Conservation (phyloP, 2,797 vertebrate genomes). For the Tangara arthus region DNA sequence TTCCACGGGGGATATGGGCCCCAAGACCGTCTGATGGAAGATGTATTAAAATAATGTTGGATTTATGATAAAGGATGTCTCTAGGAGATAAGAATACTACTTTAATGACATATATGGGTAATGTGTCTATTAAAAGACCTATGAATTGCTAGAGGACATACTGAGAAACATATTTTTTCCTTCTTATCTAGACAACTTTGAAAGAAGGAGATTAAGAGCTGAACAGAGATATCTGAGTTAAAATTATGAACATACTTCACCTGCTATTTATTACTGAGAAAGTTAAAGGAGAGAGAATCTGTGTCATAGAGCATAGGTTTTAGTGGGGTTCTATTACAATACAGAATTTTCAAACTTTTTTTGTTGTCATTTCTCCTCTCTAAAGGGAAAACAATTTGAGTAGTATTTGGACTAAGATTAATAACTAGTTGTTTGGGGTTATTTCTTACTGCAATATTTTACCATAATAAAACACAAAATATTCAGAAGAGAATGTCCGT, state of each 20-base stretch:
- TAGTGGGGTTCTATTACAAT: not conserved
- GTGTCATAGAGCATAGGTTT: not conserved
- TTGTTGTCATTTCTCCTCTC: not conserved
- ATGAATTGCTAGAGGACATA: not conserved
- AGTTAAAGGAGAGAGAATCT: not conserved
- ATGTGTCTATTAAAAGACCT: constrained; percentile 21
- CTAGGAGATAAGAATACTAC: not conserved
- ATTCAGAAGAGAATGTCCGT: not conserved
- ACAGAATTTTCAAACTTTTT: not conserved
- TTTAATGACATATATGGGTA: not conserved
- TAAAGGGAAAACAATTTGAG: not conserved
- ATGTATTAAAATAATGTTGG: not conserved
- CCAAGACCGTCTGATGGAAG: not conserved
- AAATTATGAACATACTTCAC: constrained; percentile 1
- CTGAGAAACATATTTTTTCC: not conserved
- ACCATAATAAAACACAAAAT: not conserved
- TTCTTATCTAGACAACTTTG: constrained; percentile 6
- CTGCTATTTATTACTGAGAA: constrained; percentile 6
- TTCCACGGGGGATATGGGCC: not conserved
- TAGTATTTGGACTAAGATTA: not conserved
- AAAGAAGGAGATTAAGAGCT: constrained; percentile 26
- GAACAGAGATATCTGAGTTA: not conserved
- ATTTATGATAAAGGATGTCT: not conserved
- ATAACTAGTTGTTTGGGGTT: not conserved
- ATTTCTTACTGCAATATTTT: not conserved